Evolutionary conservation across 2,888 invertebrate species (phyloP).

Genomic region (Acleris holmiana): DNA sequence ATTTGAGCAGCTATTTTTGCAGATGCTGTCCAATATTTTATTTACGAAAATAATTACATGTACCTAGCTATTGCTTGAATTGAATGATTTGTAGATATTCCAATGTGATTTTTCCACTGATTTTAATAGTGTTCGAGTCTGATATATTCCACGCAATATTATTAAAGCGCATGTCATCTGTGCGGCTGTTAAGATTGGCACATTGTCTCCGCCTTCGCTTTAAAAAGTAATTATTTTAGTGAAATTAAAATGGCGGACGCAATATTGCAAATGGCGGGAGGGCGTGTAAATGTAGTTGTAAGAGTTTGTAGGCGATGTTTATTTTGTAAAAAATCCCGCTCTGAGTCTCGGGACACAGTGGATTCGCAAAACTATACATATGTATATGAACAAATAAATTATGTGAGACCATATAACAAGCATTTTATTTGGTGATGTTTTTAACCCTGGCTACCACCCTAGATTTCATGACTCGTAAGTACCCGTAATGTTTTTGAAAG

Average conservation of each 20-base stretch:
- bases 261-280: constrained; percentile 56
- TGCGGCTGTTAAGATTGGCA: constrained; percentile 41
- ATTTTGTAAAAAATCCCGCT: constrained; percentile 79
- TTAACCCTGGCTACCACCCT: neutral
- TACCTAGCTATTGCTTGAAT: constrained; percentile 1
- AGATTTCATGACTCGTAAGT: constrained; percentile 2
- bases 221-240: constrained; percentile 67
- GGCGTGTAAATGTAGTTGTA: constrained; percentile 72
- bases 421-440: constrained; percentile 45
- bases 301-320: constrained; percentile 74
- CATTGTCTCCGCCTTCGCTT: constrained; percentile 57
- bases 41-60: constrained; percentile 9
- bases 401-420: constrained; percentile 75
- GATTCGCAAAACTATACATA: constrained; percentile 84
- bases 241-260: constrained; percentile 72
- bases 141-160: neutral
- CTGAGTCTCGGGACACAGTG: constrained; percentile 82
- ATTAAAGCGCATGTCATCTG: constrained; percentile 18
- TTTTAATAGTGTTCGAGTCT: neutral
- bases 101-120: neutral
- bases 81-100: neutral
- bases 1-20: constrained; percentile 18
- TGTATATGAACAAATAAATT: constrained; percentile 84
- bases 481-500: no score
- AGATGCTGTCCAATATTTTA: constrained; percentile 15